Conservation (phyloP, 35 echinoderm and acorn worm genomes). For the Nesometra sesokonis region DNA sequence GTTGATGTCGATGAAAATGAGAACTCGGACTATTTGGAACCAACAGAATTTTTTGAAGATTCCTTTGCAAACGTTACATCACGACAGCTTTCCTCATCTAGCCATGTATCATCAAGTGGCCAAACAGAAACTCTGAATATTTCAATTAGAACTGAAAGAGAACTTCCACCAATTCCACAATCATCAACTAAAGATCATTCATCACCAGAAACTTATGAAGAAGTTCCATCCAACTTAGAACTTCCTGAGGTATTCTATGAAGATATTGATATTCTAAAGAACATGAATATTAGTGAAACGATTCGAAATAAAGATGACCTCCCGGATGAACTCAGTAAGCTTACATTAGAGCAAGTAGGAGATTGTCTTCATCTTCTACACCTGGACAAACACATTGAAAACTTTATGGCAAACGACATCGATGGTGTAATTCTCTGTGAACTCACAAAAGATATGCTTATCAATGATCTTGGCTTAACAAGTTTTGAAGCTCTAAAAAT, state of each 20-base stretch:
- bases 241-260: too few relatives aligned
- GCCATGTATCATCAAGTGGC: too few relatives aligned
- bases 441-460: slow-evolving; percentile 48
- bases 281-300: neutral
- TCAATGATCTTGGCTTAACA: slow-evolving; percentile 39
- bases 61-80: too few relatives aligned
- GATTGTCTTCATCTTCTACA: slow-evolving; percentile 60
- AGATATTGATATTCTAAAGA: neutral
- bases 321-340: slow-evolving; percentile 34
- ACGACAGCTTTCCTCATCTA: too few relatives aligned
- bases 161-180: neutral
- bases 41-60: too few relatives aligned
- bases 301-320: slow-evolving; percentile 14
- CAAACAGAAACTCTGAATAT: too few relatives aligned
- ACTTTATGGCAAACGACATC: slow-evolving; percentile 50
- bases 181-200: neutral
- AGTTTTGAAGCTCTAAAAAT: slow-evolving; percentile 40
- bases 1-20: too few relatives aligned
- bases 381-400: slow-evolving; percentile 30
- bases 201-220: neutral
- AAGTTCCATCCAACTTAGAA: too few relatives aligned
- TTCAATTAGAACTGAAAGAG: too few relatives aligned
- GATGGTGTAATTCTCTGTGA: slow-evolving; percentile 59
- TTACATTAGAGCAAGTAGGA: slow-evolving; percentile 45
- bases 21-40: too few relatives aligned